Percentiles rank a stretch among this genome's conserved stretches.
Evolutionary conservation across 2,797 vertebrate genomes (phyloP).

Genomic region (Alfaro cultratus): DNA sequence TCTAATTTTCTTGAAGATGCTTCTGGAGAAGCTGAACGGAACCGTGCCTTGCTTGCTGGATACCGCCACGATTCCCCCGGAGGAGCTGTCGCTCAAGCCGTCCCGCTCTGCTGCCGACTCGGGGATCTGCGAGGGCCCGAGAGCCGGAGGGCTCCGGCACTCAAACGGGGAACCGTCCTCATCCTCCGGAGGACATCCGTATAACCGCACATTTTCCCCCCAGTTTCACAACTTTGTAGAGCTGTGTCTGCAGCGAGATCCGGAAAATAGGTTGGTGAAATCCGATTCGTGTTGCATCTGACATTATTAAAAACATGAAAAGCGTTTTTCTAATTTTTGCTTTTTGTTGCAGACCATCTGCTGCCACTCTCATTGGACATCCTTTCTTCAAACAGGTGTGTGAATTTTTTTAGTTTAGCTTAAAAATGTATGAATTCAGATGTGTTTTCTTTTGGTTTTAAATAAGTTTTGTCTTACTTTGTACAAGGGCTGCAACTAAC

Average conservation of each 20-base stretch:
- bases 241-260: slow-evolving; percentile 94
- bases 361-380: slow-evolving; percentile 87
- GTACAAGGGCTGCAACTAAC: not conserved
- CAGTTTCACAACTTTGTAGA: slow-evolving; percentile 96
- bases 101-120: slow-evolving; percentile 89
- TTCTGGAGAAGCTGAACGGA: slow-evolving; percentile 96
- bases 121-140: slow-evolving; percentile 85
- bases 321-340: not conserved
- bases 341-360: slow-evolving; percentile 85
- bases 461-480: not conserved
- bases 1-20: slow-evolving; percentile 83
- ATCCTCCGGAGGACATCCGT: slow-evolving; percentile 84
- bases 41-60: slow-evolving; percentile 95
- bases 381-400: slow-evolving; percentile 98
- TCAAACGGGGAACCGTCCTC: slow-evolving; percentile 88
- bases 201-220: slow-evolving; percentile 91
- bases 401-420: not conserved
- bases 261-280: slow-evolving; percentile 85
- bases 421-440: not conserved
- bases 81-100: slow-evolving; percentile 91
- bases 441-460: not conserved
- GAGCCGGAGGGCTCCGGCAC: slow-evolving; percentile 77
- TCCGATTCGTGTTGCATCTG: not conserved
- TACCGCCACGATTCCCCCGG: slow-evolving; percentile 94
- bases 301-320: not conserved